phyloP scores from a whole-genome alignment of 2,888 invertebrate genomes.

The Idaea straminata region DNA sequence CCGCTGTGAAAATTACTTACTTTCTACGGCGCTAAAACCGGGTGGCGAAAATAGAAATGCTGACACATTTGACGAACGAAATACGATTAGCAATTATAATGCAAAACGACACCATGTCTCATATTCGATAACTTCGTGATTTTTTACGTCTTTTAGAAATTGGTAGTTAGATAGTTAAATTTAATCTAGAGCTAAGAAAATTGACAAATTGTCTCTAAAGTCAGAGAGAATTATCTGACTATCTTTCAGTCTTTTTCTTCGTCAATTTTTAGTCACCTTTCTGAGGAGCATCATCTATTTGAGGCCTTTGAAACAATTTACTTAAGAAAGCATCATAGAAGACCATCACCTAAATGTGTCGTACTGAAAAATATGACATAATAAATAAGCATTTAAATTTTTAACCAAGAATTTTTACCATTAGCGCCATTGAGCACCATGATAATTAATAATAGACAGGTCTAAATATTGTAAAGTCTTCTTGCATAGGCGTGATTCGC shows the following conservation, averaged over 20 bases:
- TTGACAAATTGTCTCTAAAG: no score
- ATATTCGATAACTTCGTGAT: no score
- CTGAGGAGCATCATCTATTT: no score
- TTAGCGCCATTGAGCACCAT: background rate
- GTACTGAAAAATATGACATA: background rate
- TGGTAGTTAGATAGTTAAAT: background rate
- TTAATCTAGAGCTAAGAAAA: no score
- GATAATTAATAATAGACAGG: conserved; percentile 9
- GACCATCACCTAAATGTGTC: background rate
- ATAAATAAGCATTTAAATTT: background rate
- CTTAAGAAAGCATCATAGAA: background rate
- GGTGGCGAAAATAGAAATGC: no score
- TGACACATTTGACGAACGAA: no score
- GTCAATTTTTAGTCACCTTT: no score
- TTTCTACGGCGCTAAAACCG: background rate
- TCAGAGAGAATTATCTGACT: no score
- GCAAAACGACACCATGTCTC: no score
- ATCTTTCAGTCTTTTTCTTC: no score
- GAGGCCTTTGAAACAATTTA: background rate
- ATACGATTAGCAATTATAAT: no score
- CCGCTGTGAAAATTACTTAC: background rate
- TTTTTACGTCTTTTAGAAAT: background rate
- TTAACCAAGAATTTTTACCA: background rate
- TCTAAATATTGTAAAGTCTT: conserved; percentile 11
- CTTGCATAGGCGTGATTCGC: conserved; percentile 20